phyloP scores from a whole-genome alignment of 2,113 vertebrate genomes.

The Pelecanoides urinatrix region DNA sequence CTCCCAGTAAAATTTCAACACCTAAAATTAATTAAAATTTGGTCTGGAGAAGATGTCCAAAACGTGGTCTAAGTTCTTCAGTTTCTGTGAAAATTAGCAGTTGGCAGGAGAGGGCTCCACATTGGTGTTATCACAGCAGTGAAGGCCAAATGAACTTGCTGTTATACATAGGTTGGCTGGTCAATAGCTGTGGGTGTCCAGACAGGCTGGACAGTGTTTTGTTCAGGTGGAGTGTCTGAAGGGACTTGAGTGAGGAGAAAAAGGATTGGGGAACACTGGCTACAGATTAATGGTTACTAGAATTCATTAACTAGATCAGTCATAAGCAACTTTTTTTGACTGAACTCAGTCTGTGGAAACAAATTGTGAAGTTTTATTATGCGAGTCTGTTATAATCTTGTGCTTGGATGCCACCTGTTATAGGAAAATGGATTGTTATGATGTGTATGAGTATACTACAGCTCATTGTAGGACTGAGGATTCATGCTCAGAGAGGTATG shows the following conservation, averaged over 20 bases:
- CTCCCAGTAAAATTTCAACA: neutral
- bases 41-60: neutral
- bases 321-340: neutral
- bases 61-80: neutral
- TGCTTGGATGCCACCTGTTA: neutral
- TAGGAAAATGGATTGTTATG: neutral
- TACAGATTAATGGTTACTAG: neutral
- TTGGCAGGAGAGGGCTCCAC: neutral
- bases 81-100: neutral
- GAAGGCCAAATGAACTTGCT: neutral
- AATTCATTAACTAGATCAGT: neutral
- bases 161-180: fast-evolving
- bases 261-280: neutral
- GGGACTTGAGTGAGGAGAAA: neutral
- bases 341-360: neutral
- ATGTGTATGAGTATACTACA: neutral
- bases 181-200: neutral
- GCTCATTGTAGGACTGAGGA: neutral
- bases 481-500: neutral
- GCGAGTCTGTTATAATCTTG: fast-evolving
- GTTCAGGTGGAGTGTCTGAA: neutral
- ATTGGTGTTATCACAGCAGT: neutral
- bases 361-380: neutral
- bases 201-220: neutral
- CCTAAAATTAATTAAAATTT: neutral